A percentile compares a stretch with the other conserved stretches of the same genome.
phyloP scores from a whole-genome alignment of 2,888 invertebrate species.

The Leistus spinibarbis region DNA sequence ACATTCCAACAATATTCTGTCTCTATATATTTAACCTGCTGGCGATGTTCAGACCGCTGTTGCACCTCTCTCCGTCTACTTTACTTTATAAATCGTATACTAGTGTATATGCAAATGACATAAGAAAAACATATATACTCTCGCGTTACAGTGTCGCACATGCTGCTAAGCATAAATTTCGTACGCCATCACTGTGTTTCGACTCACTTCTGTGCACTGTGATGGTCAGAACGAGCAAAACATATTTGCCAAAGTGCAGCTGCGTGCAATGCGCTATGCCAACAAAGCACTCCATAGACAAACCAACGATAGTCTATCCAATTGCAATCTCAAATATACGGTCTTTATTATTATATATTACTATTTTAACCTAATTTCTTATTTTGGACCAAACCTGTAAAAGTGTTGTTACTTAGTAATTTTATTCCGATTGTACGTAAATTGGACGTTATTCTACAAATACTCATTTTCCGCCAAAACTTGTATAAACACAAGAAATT shows the following conservation, averaged over 20 bases:
- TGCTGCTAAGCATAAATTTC: conserved; percentile 1
- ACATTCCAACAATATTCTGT: conserved; percentile 43
- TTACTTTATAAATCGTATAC: not conserved
- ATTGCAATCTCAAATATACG: no score
- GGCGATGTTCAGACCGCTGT: not conserved
- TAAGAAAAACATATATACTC: not conserved
- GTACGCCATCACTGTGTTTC: not conserved
- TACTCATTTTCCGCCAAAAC: no score
- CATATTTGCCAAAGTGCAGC: not conserved
- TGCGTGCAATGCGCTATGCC: not conserved
- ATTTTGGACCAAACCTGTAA: no score
- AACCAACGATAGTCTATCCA: no score
- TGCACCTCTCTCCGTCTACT: not conserved
- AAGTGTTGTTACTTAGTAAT: no score
- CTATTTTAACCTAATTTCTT: no score
- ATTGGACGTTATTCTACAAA: no score
- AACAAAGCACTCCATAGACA: no score
- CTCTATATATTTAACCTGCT: conserved; percentile 10
- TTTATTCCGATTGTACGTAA: no score
- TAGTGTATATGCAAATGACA: conserved; percentile 1
- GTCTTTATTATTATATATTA: no score
- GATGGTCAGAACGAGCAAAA: not conserved
- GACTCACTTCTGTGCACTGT: no score
- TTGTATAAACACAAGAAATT: no score
- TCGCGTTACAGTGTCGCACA: not conserved